phyloP scores from a whole-genome alignment of 2,113 vertebrate species.

The Epinephelus cyanopodus region DNA sequence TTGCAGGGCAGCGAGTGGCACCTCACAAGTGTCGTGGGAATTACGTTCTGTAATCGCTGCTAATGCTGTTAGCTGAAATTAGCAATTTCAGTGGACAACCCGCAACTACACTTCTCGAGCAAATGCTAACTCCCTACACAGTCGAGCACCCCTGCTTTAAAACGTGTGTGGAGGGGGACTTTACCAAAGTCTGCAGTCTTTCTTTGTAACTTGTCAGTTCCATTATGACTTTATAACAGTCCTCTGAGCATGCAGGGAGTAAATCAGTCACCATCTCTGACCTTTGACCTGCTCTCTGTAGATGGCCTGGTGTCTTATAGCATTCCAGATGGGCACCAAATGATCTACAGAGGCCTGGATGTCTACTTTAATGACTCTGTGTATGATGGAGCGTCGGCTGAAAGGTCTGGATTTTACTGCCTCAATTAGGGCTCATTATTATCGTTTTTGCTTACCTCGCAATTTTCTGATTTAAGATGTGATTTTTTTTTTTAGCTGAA shows the following conservation, averaged over 20 bases:
- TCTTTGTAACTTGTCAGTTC: background rate
- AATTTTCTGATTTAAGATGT: background rate
- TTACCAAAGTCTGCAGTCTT: background rate
- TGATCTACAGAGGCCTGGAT: slow-evolving; percentile 88
- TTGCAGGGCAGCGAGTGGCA: no score
- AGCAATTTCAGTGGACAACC: no score
- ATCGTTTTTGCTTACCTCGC: background rate
- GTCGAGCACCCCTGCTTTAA: no score
- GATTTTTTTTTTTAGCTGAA: background rate
- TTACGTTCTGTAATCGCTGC: no score
- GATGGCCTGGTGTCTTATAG: slow-evolving; percentile 96
- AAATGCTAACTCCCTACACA: no score
- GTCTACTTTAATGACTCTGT: slow-evolving; percentile 95
- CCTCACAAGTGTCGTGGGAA: no score
- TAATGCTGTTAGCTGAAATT: no score
- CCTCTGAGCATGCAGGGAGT: background rate
- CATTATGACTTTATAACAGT: background rate
- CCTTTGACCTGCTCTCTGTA: slow-evolving; percentile 68
- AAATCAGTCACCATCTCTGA: background rate
- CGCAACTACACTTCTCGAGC: no score
- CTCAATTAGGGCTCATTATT: background rate
- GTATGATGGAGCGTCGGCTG: slow-evolving; percentile 91
- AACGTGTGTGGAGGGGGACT: background rate
- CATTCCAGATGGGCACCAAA: slow-evolving; percentile 91
- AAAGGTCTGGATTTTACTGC: slow-evolving; percentile 85